Evolutionary conservation across 35 echinoderm and acorn worm species (phyloP).

Genomic region (Stichopus chloronotus): DNA sequence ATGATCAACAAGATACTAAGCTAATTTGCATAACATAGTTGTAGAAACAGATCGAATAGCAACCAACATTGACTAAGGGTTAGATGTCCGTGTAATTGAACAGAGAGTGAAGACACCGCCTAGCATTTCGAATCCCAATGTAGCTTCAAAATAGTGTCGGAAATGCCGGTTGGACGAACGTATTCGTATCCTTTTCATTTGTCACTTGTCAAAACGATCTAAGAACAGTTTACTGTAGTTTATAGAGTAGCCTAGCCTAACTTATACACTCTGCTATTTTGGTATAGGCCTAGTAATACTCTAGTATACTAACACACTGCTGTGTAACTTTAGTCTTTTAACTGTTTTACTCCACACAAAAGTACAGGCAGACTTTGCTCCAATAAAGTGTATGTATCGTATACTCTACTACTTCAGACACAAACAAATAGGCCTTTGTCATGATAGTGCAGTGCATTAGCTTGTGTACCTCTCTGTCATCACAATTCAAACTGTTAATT

Average conservation of each 20-base stretch:
- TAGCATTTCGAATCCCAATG: not conserved
- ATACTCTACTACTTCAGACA: too few relatives aligned
- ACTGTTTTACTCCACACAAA: too few relatives aligned
- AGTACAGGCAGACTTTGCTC: too few relatives aligned
- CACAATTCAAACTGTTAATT: too few relatives aligned
- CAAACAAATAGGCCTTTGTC: too few relatives aligned
- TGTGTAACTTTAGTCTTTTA: too few relatives aligned
- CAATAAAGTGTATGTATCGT: too few relatives aligned
- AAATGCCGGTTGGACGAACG: slow-evolving; percentile 31
- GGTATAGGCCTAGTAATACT: not conserved
- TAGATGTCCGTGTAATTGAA: not conserved
- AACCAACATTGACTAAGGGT: not conserved
- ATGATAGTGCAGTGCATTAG: too few relatives aligned
- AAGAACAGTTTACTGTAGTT: not conserved
- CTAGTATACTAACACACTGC: not conserved
- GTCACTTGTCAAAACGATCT: not conserved
- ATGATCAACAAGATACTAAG: not conserved
- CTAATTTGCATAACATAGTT: slow-evolving; percentile 48
- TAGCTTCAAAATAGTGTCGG: not conserved
- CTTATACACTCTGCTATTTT: too few relatives aligned
- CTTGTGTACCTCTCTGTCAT: too few relatives aligned
- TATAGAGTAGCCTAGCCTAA: not conserved
- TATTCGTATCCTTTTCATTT: slow-evolving; percentile 38
- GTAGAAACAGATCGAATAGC: slow-evolving; percentile 51
- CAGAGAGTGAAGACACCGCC: not conserved